Evolutionary conservation across 2,888 invertebrate species (phyloP).

Genomic region (Leptopterna dolabrata): DNA sequence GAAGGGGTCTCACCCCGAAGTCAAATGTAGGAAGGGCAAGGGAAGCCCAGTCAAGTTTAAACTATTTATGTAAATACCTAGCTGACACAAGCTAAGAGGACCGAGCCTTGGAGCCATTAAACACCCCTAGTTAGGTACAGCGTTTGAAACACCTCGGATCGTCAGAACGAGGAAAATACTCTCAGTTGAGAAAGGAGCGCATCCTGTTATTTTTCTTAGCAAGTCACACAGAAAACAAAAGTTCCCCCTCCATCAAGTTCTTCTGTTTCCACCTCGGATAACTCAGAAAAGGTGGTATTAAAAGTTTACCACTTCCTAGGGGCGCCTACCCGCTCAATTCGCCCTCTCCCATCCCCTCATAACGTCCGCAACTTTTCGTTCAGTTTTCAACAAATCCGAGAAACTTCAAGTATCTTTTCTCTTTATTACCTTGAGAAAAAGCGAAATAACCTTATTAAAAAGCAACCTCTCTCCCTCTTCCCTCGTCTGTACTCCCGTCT

Average conservation of each 20-base stretch:
- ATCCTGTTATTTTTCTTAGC: slow-evolving; percentile 50
- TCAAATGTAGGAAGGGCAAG: slow-evolving; percentile 39
- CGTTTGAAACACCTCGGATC: slow-evolving; percentile 49
- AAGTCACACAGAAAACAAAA: slow-evolving; percentile 51
- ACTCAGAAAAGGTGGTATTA: slow-evolving; percentile 51
- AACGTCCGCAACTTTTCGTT: slow-evolving; percentile 32
- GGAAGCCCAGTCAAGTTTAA: slow-evolving; percentile 41
- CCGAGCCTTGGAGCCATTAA: slow-evolving; percentile 44
- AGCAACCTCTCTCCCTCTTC: background rate
- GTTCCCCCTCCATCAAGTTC: slow-evolving; percentile 41
- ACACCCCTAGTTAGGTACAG: slow-evolving; percentile 50
- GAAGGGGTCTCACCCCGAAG: background rate
- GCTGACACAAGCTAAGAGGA: slow-evolving; percentile 50
- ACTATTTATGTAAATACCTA: slow-evolving; percentile 53
- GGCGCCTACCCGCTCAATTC: background rate
- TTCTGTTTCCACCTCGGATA: slow-evolving; percentile 34
- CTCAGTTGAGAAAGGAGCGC: slow-evolving; percentile 14
- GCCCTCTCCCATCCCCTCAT: background rate
- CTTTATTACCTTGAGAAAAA: slow-evolving; percentile 49
- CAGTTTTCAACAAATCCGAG: slow-evolving; percentile 52
- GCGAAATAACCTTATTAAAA: slow-evolving; percentile 55
- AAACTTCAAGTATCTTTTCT: slow-evolving; percentile 51
- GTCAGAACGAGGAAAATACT: background rate
- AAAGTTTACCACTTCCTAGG: slow-evolving; percentile 47
- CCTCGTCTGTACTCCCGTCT: background rate